Percentiles rank a stretch among this genome's conserved stretches.
Conservation (phyloP, 23 tunicate species). For the Oikopleura albicans region DNA sequence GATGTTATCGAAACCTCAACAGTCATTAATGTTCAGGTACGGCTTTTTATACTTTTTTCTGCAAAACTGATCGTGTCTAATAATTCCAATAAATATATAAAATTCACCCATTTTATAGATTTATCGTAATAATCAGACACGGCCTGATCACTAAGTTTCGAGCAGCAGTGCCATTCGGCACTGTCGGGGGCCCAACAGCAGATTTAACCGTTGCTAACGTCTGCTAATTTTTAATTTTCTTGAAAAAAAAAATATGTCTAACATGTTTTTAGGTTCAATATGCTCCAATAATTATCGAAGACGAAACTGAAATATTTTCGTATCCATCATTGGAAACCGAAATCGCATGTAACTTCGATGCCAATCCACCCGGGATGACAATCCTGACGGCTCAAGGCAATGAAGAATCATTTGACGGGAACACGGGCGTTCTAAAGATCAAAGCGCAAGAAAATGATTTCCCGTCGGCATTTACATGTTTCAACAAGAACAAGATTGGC, state of each 20-base stretch:
- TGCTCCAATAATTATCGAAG: not conserved
- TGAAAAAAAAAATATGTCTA: too few species aligned
- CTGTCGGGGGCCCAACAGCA: too few species aligned
- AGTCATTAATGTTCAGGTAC: not conserved
- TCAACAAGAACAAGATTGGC: not conserved
- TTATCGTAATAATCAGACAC: too few species aligned
- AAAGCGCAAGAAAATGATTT: not conserved
- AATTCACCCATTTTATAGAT: too few species aligned
- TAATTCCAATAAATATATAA: too few species aligned
- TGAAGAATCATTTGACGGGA: not conserved
- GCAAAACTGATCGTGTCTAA: too few species aligned
- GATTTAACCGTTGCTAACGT: too few species aligned
- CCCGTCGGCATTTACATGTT: not conserved
- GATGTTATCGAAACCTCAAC: not conserved
- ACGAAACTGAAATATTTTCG: not conserved
- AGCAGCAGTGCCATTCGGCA: too few species aligned
- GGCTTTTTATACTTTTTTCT: too few species aligned
- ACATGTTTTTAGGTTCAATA: too few species aligned
- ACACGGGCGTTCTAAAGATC: not conserved
- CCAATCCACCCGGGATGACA: not conserved
- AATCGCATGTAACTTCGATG: not conserved
- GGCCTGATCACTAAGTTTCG: too few species aligned
- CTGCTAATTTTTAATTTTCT: too few species aligned
- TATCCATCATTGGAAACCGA: not conserved
- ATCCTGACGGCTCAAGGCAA: not conserved